Conservation (phyloP, 2,888 invertebrate genomes). For the Lycophotia porphyrea region DNA sequence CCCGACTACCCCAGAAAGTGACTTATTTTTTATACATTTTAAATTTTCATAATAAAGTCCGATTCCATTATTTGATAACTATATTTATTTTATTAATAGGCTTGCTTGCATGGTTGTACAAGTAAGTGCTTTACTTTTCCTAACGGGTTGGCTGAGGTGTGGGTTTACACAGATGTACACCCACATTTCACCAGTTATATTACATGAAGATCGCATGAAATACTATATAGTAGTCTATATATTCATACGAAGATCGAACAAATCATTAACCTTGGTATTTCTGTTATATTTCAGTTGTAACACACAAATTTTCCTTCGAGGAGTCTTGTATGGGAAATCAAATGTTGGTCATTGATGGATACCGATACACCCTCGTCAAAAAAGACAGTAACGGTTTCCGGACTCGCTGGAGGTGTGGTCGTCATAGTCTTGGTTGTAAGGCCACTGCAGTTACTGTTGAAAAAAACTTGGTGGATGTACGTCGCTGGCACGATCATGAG, state of each 20-base stretch:
- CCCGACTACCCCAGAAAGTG: too few relatives aligned
- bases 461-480: not conserved
- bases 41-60: too few relatives aligned
- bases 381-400: not conserved
- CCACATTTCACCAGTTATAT: not conserved
- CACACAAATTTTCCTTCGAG: constrained; percentile 12
- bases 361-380: constrained; percentile 25
- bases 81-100: not conserved
- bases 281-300: constrained; percentile 39
- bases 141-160: not conserved
- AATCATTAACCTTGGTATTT: not conserved
- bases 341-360: constrained; percentile 53
- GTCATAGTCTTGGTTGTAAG: constrained; percentile 34
- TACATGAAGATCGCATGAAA: not conserved
- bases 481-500: not conserved
- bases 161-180: not conserved
- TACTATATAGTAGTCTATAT: too few relatives aligned
- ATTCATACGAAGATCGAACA: not conserved
- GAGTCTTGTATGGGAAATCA: constrained; percentile 34
- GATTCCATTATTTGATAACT: not conserved
- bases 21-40: too few relatives aligned
- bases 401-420: constrained; percentile 41
- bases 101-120: not conserved
- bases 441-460: not conserved
- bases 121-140: too few relatives aligned